Conservation (phyloP, 2,113 vertebrate species). For the Cyanocitta stelleri region DNA sequence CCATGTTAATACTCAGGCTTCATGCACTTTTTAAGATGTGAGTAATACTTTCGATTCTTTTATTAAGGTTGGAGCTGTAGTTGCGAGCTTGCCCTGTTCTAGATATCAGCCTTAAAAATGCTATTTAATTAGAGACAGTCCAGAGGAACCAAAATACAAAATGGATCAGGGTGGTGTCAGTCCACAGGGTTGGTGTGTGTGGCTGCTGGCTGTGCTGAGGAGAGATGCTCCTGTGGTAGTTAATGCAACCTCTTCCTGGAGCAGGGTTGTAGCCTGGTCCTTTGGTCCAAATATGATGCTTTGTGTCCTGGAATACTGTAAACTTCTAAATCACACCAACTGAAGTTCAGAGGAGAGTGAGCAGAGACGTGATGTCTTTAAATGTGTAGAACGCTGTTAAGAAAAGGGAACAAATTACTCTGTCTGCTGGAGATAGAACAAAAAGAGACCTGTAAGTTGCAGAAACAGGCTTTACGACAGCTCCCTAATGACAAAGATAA, state of each 20-base stretch:
- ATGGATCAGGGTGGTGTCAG: rapidly evolving
- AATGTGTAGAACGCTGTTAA: background rate
- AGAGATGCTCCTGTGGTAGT: background rate
- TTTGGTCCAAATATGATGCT: rapidly evolving
- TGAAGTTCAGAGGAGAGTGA: background rate
- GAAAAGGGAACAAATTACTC: background rate
- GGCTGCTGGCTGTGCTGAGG: background rate
- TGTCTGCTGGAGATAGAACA: background rate
- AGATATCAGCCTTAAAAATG: background rate
- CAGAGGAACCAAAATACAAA: background rate
- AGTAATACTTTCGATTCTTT: background rate
- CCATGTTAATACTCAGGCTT: background rate
- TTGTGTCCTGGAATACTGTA: background rate
- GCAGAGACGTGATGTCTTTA: background rate
- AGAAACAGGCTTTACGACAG: background rate
- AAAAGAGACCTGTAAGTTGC: background rate
- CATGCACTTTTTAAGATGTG: background rate
- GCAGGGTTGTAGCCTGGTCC: background rate
- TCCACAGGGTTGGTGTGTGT: rapidly evolving
- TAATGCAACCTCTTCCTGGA: rapidly evolving
- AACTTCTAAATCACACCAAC: rapidly evolving
- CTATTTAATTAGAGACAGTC: background rate
- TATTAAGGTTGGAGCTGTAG: background rate
- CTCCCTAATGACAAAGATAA: background rate
- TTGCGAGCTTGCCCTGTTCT: background rate